phyloP scores from a whole-genome alignment of 2,888 invertebrate genomes.

The Arrhopalites spinosus region DNA sequence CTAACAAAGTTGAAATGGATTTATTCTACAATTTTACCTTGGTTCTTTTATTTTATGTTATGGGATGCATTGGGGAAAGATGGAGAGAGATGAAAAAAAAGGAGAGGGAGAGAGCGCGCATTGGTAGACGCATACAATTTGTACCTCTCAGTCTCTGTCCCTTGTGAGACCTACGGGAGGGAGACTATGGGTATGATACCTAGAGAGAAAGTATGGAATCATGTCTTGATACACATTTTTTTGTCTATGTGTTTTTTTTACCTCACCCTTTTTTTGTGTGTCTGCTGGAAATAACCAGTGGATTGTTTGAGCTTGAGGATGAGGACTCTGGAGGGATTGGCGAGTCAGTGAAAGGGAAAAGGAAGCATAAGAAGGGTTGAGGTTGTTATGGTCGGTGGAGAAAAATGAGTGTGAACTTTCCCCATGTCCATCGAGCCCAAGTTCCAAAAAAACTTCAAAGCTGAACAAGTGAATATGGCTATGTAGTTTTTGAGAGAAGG shows the following conservation, averaged over 20 bases:
- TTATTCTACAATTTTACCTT: no score
- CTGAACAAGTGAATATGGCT: neutral
- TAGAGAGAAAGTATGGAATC: no score
- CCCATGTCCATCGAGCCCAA: conserved; percentile 31
- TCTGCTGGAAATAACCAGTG: neutral
- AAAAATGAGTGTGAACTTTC: conserved; percentile 34
- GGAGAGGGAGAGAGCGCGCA: no score
- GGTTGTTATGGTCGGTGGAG: conserved; percentile 33
- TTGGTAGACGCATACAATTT: no score
- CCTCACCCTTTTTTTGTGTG: neutral
- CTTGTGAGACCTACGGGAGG: no score
- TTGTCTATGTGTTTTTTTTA: conserved; percentile 6
- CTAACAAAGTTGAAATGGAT: no score
- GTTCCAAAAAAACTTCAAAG: neutral
- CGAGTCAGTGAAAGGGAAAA: conserved; percentile 22
- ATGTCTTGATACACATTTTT: no score
- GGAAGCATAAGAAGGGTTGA: conserved; percentile 27
- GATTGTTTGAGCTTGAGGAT: conserved; percentile 1
- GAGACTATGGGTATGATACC: no score
- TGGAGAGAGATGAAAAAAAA: no score
- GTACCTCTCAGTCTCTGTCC: no score
- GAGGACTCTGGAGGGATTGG: conserved; percentile 25
- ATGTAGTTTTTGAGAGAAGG: neutral
- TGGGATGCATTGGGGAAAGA: no score
- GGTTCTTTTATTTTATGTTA: no score